These are phyloP conservation scores for Deroplatys truncata DNA, from an alignment of 2,888 invertebrate species.

Conservation along the genomic window DNA sequence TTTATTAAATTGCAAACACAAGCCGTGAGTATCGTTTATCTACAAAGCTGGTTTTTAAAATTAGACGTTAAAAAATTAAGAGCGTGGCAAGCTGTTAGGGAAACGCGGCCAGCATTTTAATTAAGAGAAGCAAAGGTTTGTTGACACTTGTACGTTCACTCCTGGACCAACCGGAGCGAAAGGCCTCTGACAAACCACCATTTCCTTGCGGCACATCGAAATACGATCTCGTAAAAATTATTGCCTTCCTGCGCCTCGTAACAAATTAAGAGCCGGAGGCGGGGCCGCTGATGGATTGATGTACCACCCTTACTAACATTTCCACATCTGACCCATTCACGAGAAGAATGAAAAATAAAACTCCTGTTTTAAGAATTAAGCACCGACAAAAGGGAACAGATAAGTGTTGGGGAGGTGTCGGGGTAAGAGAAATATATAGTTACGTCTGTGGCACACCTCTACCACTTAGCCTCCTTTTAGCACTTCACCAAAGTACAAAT, in stretches of 20 bases:
- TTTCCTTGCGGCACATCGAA: not conserved
- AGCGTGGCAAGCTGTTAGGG: not conserved
- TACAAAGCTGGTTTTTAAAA: no score
- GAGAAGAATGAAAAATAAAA: slow-evolving; percentile 4
- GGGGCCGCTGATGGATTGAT: not conserved
- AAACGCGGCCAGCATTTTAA: not conserved
- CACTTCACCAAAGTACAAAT: not conserved
- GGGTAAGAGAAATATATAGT: not conserved
- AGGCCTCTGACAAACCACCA: not conserved
- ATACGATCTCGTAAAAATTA: slow-evolving; percentile 1
- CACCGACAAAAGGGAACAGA: not conserved
- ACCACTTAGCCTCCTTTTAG: not conserved
- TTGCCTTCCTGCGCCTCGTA: not conserved
- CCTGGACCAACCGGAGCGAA: not conserved
- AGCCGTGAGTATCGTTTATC: no score
- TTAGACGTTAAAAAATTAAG: not conserved
- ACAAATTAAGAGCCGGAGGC: not conserved
- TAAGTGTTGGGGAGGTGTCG: not conserved
- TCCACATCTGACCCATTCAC: not conserved
- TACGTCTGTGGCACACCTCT: not conserved
- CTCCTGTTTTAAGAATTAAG: slow-evolving; percentile 8
- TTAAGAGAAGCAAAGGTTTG: not conserved
- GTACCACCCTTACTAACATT: not conserved
- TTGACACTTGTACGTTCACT: not conserved
- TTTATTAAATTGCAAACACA: no score